phyloP scores from a whole-genome alignment of 2,113 vertebrate genomes.

The Misgurnus anguillicaudatus region DNA sequence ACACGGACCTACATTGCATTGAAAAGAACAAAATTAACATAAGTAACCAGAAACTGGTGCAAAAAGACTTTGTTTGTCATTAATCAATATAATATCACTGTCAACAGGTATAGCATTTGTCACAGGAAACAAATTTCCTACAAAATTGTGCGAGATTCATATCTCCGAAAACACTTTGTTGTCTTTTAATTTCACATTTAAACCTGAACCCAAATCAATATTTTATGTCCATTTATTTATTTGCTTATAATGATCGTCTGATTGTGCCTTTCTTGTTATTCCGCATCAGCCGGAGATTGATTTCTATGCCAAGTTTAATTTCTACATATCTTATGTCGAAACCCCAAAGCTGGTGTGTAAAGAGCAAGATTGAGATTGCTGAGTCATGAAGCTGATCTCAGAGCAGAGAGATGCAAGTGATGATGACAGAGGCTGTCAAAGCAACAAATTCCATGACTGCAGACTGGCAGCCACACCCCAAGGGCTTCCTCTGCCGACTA shows the following conservation, averaged over 20 bases:
- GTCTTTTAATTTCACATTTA: neutral
- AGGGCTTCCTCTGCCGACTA: conserved; percentile 8
- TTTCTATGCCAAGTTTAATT: neutral
- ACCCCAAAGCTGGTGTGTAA: neutral
- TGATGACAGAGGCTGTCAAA: conserved; percentile 39
- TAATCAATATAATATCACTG: neutral
- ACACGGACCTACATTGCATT: neutral
- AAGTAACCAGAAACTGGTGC: neutral
- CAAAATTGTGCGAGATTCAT: too few species aligned
- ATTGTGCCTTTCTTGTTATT: too few species aligned
- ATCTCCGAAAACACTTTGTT: too few species aligned
- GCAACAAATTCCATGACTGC: conserved; percentile 25
- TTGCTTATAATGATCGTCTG: neutral
- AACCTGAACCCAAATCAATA: neutral
- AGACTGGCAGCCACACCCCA: conserved; percentile 10
- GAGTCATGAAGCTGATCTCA: conserved; percentile 21
- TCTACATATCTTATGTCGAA: neutral
- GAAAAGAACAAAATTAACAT: neutral
- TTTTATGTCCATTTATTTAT: neutral
- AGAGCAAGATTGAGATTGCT: neutral
- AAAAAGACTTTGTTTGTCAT: neutral
- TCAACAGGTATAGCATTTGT: neutral
- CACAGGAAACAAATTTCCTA: neutral
- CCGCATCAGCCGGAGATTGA: neutral
- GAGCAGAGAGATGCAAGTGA: conserved; percentile 6